Evolutionary conservation across 2,888 invertebrate genomes (phyloP).

Genomic region (Lochmaea capreae): DNA sequence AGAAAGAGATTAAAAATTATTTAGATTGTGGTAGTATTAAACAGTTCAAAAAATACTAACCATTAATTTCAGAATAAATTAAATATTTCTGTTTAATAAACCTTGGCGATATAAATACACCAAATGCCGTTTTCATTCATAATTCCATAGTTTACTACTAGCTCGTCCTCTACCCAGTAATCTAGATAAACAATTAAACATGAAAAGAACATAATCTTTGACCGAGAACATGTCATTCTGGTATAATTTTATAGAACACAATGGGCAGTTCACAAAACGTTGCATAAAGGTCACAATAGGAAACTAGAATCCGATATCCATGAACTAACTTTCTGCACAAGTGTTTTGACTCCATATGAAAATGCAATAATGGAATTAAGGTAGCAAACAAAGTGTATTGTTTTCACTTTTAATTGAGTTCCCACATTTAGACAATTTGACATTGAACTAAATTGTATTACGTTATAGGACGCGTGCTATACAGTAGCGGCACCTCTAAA

Average conservation of each 20-base stretch:
- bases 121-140: slow-evolving; percentile 25
- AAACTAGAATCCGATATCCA: slow-evolving; percentile 45
- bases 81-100: neutral
- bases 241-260: slow-evolving; percentile 14
- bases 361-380: slow-evolving; percentile 45
- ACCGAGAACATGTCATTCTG: slow-evolving; percentile 27
- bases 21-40: too few species aligned
- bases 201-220: slow-evolving; percentile 15
- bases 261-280: slow-evolving; percentile 36
- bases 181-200: slow-evolving; percentile 24
- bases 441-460: slow-evolving; percentile 64
- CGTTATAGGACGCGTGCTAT: slow-evolving; percentile 55
- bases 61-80: neutral
- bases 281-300: slow-evolving; percentile 44
- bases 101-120: slow-evolving; percentile 24
- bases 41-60: neutral
- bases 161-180: slow-evolving; percentile 13
- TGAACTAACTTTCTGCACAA: slow-evolving; percentile 36
- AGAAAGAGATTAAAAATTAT: too few species aligned
- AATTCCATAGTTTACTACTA: slow-evolving; percentile 21
- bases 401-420: slow-evolving; percentile 62
- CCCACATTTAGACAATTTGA: slow-evolving; percentile 62
- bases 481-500: slow-evolving; percentile 31
- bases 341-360: slow-evolving; percentile 41
- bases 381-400: slow-evolving; percentile 56